These are phyloP conservation scores for Acanthoscelides obtectus DNA, from an alignment of 2,888 invertebrate genomes.

Conservation along the genomic window DNA sequence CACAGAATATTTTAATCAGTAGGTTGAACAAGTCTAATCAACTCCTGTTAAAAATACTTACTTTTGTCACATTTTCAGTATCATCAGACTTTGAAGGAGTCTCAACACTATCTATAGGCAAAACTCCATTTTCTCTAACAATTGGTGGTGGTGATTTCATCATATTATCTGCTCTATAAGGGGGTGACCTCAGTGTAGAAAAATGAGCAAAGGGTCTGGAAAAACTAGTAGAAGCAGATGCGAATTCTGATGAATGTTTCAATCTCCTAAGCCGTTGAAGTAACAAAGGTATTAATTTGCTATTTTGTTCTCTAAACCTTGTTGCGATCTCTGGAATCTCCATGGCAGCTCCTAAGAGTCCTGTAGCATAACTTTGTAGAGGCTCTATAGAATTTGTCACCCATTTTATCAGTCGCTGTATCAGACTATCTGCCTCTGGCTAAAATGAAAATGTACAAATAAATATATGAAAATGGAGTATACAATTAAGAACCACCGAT, in stretches of 20 bases:
- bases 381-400: conserved; percentile 85
- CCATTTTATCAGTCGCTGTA: conserved; percentile 84
- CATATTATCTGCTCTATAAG: conserved; percentile 29
- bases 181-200: conserved; percentile 36
- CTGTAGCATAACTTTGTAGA: conserved; percentile 89
- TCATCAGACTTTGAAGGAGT: conserved; percentile 13
- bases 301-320: conserved; percentile 79
- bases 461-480: too few species aligned
- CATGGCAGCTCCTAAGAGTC: conserved; percentile 92
- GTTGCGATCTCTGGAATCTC: conserved; percentile 94
- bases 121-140: conserved; percentile 31
- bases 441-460: conserved; percentile 21
- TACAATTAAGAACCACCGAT: too few species aligned
- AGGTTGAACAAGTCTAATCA: too few species aligned
- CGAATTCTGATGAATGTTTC: conserved; percentile 39
- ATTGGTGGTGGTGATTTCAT: conserved; percentile 17
- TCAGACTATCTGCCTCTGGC: conserved; percentile 75
- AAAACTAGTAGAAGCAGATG: conserved; percentile 22
- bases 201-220: conserved; percentile 57
- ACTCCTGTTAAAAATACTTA: too few species aligned
- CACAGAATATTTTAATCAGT: too few species aligned
- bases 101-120: conserved; percentile 10
- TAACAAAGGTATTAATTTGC: conserved; percentile 82
- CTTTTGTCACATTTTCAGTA: conserved; percentile 9
- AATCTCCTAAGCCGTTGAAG: conserved; percentile 75